These are phyloP conservation scores for Montifringilla adamsi DNA, from an alignment of 2,113 vertebrate species.

Conservation along the genomic window DNA sequence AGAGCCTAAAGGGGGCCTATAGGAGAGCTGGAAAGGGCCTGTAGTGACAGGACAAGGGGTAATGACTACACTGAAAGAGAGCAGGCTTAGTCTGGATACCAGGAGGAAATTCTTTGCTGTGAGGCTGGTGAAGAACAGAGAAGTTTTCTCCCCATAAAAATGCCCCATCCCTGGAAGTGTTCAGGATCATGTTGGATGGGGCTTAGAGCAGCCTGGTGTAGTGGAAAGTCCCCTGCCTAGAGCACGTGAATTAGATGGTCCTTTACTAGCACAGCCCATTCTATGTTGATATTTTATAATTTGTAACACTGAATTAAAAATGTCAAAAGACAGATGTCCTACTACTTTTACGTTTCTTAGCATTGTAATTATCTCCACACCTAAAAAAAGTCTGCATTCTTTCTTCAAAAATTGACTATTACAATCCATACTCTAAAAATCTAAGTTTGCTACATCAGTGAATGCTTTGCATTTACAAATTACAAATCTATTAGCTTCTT, in stretches of 20 bases:
- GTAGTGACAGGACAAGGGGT: neutral
- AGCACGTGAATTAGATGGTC: neutral
- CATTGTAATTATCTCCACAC: neutral
- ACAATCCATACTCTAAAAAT: neutral
- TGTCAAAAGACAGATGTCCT: neutral
- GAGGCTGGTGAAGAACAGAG: neutral
- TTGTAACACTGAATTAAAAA: neutral
- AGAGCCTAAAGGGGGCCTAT: neutral
- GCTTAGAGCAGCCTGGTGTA: neutral
- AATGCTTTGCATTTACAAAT: neutral
- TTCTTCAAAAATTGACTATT: neutral
- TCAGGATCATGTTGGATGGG: neutral
- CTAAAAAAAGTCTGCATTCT: neutral
- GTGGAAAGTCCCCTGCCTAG: neutral
- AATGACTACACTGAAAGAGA: neutral
- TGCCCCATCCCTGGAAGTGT: neutral
- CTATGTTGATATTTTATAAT: neutral
- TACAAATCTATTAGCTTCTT: neutral
- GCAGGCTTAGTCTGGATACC: neutral
- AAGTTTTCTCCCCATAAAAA: neutral
- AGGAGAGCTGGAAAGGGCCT: neutral
- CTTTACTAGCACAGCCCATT: neutral
- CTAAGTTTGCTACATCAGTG: neutral
- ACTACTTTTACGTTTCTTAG: neutral
- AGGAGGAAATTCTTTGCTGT: neutral